Percentiles rank a stretch among this genome's conserved stretches.
phyloP scores from a whole-genome alignment of 1,140 invertebrate species.

The Brachionus calyciflorus region DNA sequence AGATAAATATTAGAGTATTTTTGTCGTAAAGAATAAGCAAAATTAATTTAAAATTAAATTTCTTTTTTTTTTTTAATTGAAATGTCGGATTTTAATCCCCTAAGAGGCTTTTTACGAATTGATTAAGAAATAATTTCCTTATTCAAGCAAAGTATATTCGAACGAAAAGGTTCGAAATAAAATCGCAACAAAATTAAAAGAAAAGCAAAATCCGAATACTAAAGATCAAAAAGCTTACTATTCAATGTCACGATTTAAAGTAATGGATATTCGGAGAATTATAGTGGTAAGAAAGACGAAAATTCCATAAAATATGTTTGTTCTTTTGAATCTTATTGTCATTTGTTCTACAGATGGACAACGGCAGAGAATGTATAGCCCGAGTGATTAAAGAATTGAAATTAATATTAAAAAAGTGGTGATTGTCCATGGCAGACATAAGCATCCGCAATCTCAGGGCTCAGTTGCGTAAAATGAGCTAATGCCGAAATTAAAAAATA shows the following conservation, averaged over 20 bases:
- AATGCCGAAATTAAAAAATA: no score
- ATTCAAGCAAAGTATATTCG: not conserved
- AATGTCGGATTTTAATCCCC: not conserved
- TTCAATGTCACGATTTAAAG: not conserved
- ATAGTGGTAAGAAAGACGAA: not conserved
- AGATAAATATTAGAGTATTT: no score
- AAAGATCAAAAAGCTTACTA: not conserved
- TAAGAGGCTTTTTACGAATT: slow-evolving; percentile 13
- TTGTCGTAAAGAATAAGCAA: no score
- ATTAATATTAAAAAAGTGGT: no score
- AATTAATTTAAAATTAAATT: not conserved
- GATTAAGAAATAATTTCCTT: not conserved
- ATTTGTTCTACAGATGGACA: slow-evolving; percentile 49
- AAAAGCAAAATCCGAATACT: not conserved
- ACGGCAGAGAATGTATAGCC: slow-evolving; percentile 51
- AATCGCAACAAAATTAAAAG: not conserved
- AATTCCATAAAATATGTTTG: not conserved
- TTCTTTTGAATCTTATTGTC: slow-evolving; percentile 27
- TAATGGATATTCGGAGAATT: not conserved
- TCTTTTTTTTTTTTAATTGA: not conserved
- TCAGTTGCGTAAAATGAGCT: no score
- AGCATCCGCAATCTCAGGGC: no score
- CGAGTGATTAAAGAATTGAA: no score
- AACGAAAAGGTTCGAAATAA: not conserved
- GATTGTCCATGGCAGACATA: no score